A percentile compares a stretch with the other conserved stretches of the same genome.
phyloP scores from a whole-genome alignment of 2,888 invertebrate species.

The Pollenia griseotomentosa region DNA sequence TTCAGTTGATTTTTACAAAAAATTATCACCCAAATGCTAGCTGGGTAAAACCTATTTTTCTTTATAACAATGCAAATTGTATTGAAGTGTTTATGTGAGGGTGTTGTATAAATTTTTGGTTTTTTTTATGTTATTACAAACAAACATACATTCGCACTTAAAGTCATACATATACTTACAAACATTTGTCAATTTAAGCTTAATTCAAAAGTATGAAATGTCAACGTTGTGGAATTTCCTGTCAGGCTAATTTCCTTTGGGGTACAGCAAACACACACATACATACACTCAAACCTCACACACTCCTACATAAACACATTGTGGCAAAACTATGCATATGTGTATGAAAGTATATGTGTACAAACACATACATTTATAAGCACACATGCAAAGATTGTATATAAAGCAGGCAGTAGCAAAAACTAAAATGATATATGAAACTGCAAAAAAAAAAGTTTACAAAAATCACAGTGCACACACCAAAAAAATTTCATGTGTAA shows the following conservation, averaged over 20 bases:
- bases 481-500: slow-evolving; percentile 65
- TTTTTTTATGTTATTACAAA: neutral
- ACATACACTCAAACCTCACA: slow-evolving; percentile 19
- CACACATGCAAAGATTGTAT: slow-evolving; percentile 6
- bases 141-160: neutral
- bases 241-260: slow-evolving; percentile 82
- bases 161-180: slow-evolving; percentile 10
- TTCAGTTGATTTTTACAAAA: too few species aligned
- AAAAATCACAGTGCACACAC: slow-evolving; percentile 39
- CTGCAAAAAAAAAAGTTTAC: slow-evolving; percentile 22
- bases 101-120: neutral
- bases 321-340: slow-evolving; percentile 38
- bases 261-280: slow-evolving; percentile 55
- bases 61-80: too few species aligned
- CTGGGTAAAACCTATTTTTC: neutral
- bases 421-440: slow-evolving; percentile 3
- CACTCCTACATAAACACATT: slow-evolving; percentile 23
- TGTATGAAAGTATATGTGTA: neutral
- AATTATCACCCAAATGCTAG: too few species aligned
- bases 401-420: slow-evolving; percentile 12
- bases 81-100: neutral
- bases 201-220: slow-evolving; percentile 69
- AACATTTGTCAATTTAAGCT: slow-evolving; percentile 66
- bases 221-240: slow-evolving; percentile 80
- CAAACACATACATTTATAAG: neutral